Conservation (phyloP, 2,888 invertebrate species). For the Drosophila affinis region DNA sequence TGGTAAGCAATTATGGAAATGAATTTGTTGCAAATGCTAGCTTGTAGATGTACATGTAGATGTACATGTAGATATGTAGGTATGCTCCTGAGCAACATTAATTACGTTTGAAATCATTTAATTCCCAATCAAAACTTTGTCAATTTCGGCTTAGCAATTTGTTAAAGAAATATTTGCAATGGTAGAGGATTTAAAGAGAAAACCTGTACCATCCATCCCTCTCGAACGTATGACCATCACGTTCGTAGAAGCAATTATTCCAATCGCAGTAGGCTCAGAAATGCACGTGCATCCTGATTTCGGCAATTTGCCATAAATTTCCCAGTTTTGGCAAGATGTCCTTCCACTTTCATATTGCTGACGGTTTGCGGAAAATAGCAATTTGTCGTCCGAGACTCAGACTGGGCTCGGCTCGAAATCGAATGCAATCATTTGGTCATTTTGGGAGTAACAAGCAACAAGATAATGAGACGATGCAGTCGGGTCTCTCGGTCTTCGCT, state of each 20-base stretch:
- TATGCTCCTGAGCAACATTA: neutral
- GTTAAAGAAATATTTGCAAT: neutral
- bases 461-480: neutral
- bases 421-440: neutral
- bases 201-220: neutral
- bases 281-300: too few species aligned
- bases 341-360: neutral
- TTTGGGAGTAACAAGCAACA: neutral
- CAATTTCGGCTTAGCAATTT: neutral
- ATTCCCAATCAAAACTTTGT: neutral
- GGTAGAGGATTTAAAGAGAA: neutral
- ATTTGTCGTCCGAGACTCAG: neutral
- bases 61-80: neutral
- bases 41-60: neutral
- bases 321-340: too few species aligned
- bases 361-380: neutral
- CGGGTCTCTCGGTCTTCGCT: neutral
- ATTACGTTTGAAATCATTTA: neutral
- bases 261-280: neutral
- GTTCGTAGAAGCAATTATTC: neutral
- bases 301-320: too few species aligned
- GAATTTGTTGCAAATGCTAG: neutral
- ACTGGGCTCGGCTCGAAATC: too few species aligned
- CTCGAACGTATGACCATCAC: neutral
- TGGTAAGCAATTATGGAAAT: neutral